Evolutionary conservation across 2,113 vertebrate genomes (phyloP).

Genomic region (Corythornis cristatus): DNA sequence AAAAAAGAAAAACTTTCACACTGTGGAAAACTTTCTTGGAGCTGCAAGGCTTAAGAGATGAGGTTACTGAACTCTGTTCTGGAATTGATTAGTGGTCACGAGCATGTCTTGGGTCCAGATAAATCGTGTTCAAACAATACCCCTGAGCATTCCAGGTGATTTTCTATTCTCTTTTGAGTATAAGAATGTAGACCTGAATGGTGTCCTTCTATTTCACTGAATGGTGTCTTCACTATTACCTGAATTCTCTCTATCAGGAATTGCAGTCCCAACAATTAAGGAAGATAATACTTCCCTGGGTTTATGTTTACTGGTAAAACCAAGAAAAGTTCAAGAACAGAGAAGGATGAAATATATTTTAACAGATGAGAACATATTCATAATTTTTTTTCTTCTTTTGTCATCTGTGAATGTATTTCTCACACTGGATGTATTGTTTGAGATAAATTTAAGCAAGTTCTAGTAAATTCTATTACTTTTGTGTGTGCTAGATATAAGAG

Average conservation of each 20-base stretch:
- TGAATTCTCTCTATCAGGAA: background rate
- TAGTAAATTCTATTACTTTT: background rate
- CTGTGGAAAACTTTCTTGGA: background rate
- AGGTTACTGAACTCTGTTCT: background rate
- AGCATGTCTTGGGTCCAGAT: background rate
- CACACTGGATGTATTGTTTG: background rate
- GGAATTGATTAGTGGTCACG: background rate
- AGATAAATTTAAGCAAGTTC: background rate
- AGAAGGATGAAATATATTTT: background rate
- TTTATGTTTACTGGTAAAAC: background rate
- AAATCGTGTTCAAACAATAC: background rate
- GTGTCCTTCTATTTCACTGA: background rate
- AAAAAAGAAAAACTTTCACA: background rate
- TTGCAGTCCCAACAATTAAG: background rate
- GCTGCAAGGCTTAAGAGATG: background rate
- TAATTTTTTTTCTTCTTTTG: fast-evolving
- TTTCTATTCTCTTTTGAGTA: background rate
- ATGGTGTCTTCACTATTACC: background rate
- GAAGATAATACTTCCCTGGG: background rate
- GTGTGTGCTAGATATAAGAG: background rate
- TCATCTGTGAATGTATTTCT: background rate
- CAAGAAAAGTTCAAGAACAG: background rate
- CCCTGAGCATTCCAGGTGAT: background rate
- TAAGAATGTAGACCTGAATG: background rate
- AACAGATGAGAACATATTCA: background rate